Conservation (phyloP, 2,113 vertebrate species). For the Callospermophilus lateralis region DNA sequence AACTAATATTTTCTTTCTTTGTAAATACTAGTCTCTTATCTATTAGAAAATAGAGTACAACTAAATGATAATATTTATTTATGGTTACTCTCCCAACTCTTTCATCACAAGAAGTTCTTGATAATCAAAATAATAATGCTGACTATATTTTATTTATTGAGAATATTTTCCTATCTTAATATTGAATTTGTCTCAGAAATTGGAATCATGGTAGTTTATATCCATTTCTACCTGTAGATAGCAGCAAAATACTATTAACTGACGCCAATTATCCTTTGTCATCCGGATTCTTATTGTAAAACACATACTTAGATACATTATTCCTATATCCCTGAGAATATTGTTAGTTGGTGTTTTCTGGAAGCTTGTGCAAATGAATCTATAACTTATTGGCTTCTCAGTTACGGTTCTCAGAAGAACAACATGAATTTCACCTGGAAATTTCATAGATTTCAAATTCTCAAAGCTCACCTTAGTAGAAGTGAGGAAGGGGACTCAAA, state of each 20-base stretch:
- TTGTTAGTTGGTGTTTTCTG: neutral
- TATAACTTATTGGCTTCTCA: neutral
- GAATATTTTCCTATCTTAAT: neutral
- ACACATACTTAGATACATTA: neutral
- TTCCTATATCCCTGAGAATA: neutral
- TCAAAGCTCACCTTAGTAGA: neutral
- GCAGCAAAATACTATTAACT: constrained; percentile 72
- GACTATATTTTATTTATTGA: neutral
- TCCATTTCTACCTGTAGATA: constrained; percentile 70
- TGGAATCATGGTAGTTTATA: constrained; percentile 29
- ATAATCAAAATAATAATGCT: neutral
- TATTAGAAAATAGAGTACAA: neutral
- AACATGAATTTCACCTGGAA: neutral
- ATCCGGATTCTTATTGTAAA: neutral
- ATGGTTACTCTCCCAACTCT: neutral
- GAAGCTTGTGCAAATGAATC: constrained; percentile 1
- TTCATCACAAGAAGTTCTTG: neutral
- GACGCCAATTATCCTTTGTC: neutral
- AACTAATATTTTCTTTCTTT: neutral
- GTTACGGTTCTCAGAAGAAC: neutral
- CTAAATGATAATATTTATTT: neutral
- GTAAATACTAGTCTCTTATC: neutral
- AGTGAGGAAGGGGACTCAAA: neutral
- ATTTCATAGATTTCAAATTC: neutral
- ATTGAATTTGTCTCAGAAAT: neutral